These are phyloP conservation scores for Spisula solida DNA, from an alignment of 2,888 invertebrate genomes.

Conservation along the genomic window DNA sequence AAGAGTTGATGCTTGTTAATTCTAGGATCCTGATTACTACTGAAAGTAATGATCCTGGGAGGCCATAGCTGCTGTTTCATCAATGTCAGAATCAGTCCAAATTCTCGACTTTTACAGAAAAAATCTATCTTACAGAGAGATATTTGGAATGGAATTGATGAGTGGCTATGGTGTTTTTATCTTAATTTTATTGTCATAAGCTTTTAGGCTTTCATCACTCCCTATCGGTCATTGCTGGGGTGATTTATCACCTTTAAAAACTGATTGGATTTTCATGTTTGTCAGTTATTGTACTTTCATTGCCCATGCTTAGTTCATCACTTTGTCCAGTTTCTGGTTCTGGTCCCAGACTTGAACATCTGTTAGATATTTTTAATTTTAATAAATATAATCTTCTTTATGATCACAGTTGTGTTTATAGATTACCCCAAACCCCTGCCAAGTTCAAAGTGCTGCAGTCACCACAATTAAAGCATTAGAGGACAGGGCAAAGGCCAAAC, in stretches of 20 bases:
- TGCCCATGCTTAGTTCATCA: background rate
- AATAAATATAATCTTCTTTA: too few relatives aligned
- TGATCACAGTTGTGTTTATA: too few relatives aligned
- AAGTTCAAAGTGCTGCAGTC: too few relatives aligned
- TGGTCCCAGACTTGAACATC: background rate
- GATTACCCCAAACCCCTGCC: too few relatives aligned
- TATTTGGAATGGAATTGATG: constrained; percentile 27
- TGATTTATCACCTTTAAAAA: constrained; percentile 5
- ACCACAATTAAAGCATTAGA: too few relatives aligned
- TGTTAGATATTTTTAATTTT: background rate
- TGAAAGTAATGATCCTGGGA: constrained; percentile 35
- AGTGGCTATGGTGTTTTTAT: constrained; percentile 24
- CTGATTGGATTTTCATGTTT: constrained; percentile 13
- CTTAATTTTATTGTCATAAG: constrained; percentile 41
- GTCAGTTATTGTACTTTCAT: constrained; percentile 12
- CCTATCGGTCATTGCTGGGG: background rate
- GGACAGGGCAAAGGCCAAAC: too few relatives aligned
- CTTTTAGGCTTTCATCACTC: constrained; percentile 35
- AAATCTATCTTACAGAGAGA: constrained; percentile 5
- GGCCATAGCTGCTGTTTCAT: constrained; percentile 31
- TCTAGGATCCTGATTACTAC: constrained; percentile 51
- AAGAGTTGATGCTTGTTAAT: constrained; percentile 6
- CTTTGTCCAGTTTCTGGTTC: background rate
- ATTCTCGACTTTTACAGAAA: constrained; percentile 11
- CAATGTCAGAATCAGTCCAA: constrained; percentile 47